Evolutionary conservation across 2,113 vertebrate species (phyloP).

Genomic region (Lynx canadensis): DNA sequence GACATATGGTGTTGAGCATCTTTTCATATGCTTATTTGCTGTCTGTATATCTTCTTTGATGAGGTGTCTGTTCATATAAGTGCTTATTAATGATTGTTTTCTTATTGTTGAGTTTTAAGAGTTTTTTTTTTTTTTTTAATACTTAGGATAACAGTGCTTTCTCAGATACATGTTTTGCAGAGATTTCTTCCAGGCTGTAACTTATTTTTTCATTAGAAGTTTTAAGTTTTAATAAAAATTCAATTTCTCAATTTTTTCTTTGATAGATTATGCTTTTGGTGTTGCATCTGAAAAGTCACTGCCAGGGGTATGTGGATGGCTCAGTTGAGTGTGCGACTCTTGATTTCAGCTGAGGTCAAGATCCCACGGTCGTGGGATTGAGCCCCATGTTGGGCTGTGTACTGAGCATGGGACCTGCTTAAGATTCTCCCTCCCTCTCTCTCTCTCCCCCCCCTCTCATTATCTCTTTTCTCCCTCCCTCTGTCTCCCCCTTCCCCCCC

Average conservation of each 20-base stretch:
- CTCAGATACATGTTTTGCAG: neutral
- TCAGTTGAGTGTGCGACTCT: no score
- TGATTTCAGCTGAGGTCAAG: no score
- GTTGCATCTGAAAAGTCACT: neutral
- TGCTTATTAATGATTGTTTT: neutral
- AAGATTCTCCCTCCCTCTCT: no score
- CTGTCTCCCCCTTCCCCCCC: no score
- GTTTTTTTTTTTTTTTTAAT: neutral
- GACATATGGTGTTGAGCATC: neutral
- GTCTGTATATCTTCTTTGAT: neutral
- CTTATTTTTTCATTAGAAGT: neutral
- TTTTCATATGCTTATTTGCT: neutral
- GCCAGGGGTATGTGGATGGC: neutral
- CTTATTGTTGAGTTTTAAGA: neutral
- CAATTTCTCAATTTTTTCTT: neutral
- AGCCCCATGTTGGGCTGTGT: no score
- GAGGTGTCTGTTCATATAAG: neutral
- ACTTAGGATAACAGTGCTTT: neutral
- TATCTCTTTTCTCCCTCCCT: no score
- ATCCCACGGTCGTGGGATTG: no score
- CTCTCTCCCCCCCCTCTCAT: accelerated
- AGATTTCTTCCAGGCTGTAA: neutral
- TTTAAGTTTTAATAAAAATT: neutral
- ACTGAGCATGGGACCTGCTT: no score
- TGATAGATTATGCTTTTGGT: neutral